Evolutionary conservation across 2,797 vertebrate genomes (phyloP).

Genomic region (Clamator glandarius): DNA sequence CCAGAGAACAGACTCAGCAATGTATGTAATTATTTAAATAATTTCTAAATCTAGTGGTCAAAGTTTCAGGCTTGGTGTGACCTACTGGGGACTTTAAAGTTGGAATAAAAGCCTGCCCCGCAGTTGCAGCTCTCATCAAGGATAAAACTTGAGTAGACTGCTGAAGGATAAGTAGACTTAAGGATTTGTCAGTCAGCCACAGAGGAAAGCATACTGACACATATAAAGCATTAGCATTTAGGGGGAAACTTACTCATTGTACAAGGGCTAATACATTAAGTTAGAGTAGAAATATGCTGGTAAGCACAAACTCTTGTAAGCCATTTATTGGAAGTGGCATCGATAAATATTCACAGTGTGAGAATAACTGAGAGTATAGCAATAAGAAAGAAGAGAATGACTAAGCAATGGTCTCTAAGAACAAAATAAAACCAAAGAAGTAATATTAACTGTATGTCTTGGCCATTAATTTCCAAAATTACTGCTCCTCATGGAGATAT

Average conservation of each 20-base stretch:
- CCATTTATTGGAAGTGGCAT: not conserved
- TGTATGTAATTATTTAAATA: not conserved
- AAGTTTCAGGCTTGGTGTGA: not conserved
- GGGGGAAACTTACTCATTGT: not conserved
- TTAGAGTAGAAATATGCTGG: not conserved
- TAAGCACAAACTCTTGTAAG: not conserved
- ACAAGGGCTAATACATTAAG: constrained; percentile 7
- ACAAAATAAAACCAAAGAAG: not conserved
- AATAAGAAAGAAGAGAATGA: not conserved
- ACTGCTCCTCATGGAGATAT: not conserved
- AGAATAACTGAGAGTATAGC: not conserved
- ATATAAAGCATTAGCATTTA: constrained; percentile 18
- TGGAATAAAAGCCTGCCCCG: not conserved
- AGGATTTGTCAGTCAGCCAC: constrained; percentile 42
- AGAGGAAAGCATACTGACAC: not conserved
- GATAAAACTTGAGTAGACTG: constrained; percentile 13
- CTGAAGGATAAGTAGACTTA: constrained; percentile 47
- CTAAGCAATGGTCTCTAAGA: not conserved
- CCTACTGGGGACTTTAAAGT: not conserved
- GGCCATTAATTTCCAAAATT: not conserved
- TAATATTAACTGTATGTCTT: not conserved
- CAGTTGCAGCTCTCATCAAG: not conserved
- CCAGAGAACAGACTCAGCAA: not conserved
- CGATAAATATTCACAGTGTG: not conserved
- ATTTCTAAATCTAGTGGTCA: not conserved